Evolutionary conservation across 1,140 invertebrate species (phyloP), one percentile per base, ranked within the genome.

Genomic region (Stegodyphus dumicola): DNA sequence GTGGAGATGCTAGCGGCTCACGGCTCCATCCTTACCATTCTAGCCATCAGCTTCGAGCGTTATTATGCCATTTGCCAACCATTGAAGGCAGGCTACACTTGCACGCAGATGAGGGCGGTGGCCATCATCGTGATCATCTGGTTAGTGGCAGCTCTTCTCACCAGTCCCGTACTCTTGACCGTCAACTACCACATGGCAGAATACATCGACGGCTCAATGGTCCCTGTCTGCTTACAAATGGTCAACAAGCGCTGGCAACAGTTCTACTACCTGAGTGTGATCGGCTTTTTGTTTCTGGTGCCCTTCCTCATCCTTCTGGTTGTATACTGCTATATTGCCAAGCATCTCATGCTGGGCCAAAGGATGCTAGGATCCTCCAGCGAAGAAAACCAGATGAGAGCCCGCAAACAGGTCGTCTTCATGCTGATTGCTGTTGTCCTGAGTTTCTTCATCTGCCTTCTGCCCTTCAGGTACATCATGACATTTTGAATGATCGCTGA

Each of bases 31-130:
- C 91, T 98, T 51, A 98, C 97, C 13, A 98, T 99, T 87, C 91
- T 99, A 88, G 96, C 97, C 69, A 92, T 92, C 81, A 91, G 96
- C 90, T 96, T 98, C 89, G 97, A 98, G 90, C 92, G 97, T 7
- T 98, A 98, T 91, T 97, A 97, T 91, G 97, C 96, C 51, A 98
- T 98, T 89, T 98, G 96, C 90, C 94, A 97, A 88, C 97, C 97
- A 0, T 91, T 99, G 66, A 93, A 95, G 88, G 96, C 96, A 0
- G 95, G 95, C 87, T 97, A 97, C 90, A 95, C 96, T 15, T 97
- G 96, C 89, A 97, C 96, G 5, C 96, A 96, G 90, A 93, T 95
- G 2, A 92, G 96, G 84, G 96, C 96, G 0, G 93, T 95, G 6
- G 91, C 95, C 69, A 95, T 97, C 74, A 97, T 96, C 88, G 91